These are phyloP conservation scores for Chelonia mydas DNA, from an alignment of 2,797 vertebrate genomes.

Conservation along the genomic window DNA sequence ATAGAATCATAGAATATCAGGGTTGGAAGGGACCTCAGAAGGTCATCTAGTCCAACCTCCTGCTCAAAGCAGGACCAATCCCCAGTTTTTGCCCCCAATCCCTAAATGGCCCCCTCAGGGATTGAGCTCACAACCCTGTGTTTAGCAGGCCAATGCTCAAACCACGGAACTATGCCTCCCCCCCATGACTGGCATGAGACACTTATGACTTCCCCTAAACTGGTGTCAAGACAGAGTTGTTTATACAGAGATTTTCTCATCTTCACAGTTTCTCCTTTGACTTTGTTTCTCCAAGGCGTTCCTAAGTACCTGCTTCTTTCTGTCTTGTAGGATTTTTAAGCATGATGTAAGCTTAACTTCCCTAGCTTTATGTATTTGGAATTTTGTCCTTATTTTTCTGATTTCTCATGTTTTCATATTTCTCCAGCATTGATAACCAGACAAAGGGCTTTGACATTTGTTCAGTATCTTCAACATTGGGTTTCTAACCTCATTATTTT, in stretches of 20 bases:
- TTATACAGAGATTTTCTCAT: neutral
- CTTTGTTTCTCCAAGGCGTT: neutral
- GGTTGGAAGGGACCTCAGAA: too few species aligned
- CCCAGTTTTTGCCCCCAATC: too few species aligned
- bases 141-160: too few species aligned
- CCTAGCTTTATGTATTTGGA: neutral
- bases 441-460: neutral
- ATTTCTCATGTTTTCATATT: neutral
- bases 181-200: neutral
- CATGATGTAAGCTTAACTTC: neutral
- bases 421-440: neutral
- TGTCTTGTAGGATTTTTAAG: neutral
- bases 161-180: too few species aligned
- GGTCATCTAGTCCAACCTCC: too few species aligned
- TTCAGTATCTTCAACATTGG: neutral
- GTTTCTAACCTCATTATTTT: neutral
- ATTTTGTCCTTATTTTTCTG: neutral
- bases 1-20: too few species aligned
- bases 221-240: neutral
- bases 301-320: rapidly evolving
- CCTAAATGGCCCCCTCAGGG: too few species aligned
- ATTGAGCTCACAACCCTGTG: too few species aligned
- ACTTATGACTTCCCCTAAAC: neutral
- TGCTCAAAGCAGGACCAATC: too few species aligned
- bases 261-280: neutral